These are phyloP conservation scores for Silurus aristotelis DNA, from an alignment of 2,797 vertebrate species.

Conservation along the genomic window DNA sequence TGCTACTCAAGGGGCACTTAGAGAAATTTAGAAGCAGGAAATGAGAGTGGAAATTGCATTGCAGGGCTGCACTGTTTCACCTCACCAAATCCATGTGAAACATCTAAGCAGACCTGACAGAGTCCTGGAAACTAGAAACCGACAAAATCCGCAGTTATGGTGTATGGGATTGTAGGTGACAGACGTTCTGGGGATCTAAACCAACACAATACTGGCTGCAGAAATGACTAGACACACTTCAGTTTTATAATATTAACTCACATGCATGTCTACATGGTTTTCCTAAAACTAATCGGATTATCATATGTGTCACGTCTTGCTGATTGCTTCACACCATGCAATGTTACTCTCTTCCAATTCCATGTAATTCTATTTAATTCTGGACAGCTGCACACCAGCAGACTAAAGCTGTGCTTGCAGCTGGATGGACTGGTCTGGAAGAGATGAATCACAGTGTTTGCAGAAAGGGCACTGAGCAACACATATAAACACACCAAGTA, in stretches of 20 bases:
- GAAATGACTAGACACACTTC: background rate
- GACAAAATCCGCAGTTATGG: slow-evolving; percentile 41
- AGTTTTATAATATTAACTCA: background rate
- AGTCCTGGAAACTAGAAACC: slow-evolving; percentile 51
- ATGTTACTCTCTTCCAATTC: slow-evolving; percentile 20
- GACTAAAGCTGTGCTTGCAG: slow-evolving; percentile 44
- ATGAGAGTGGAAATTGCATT: slow-evolving; percentile 69
- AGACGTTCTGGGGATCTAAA: background rate
- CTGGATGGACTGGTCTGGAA: slow-evolving; percentile 66
- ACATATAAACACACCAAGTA: slow-evolving; percentile 62
- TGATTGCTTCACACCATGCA: slow-evolving; percentile 12
- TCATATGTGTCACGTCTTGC: background rate
- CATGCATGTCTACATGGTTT: background rate
- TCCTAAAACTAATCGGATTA: background rate
- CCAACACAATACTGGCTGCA: background rate
- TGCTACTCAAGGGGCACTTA: slow-evolving; percentile 34
- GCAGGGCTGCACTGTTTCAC: slow-evolving; percentile 61
- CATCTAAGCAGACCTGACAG: slow-evolving; percentile 53
- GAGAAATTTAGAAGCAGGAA: slow-evolving; percentile 62
- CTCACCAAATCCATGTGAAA: slow-evolving; percentile 44
- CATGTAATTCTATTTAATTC: slow-evolving; percentile 13
- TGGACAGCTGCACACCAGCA: slow-evolving; percentile 39
- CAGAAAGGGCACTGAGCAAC: slow-evolving; percentile 62
- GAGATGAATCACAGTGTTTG: slow-evolving; percentile 68
- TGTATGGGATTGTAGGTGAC: background rate